Conservation (phyloP, 2,797 vertebrate species). For the Aphelocoma californica region DNA sequence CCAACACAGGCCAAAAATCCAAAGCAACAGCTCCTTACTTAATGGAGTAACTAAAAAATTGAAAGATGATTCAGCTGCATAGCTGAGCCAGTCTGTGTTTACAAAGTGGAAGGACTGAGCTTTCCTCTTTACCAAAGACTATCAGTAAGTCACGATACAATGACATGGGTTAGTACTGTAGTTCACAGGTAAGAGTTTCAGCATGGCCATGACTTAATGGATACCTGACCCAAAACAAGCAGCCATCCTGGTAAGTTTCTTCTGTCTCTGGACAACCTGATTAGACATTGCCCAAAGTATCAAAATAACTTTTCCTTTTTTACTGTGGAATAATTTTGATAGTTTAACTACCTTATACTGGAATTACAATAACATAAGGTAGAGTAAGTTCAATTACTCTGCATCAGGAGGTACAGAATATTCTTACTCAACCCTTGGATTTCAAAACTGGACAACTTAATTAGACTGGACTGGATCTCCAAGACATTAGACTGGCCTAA, state of each 20-base stretch:
- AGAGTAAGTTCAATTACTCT: neutral
- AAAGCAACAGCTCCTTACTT: neutral
- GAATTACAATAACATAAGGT: neutral
- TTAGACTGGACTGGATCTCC: neutral
- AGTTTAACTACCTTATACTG: neutral
- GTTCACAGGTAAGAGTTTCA: neutral
- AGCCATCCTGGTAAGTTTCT: neutral
- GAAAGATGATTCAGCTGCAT: neutral
- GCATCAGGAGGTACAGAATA: neutral
- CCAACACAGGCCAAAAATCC: neutral
- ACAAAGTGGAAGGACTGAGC: neutral
- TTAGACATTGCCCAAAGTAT: neutral
- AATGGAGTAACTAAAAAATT: neutral
- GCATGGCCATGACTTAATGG: neutral
- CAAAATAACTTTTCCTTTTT: neutral
- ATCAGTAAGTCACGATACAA: neutral
- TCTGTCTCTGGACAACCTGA: neutral
- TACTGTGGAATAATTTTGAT: neutral
- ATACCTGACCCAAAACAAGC: neutral
- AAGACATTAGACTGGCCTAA: neutral
- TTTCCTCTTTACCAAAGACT: neutral
- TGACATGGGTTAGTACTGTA: neutral
- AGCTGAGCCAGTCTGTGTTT: neutral
- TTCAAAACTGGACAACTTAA: neutral
- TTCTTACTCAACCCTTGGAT: neutral